Evolutionary conservation across 2,797 vertebrate species (phyloP).

Genomic region (Perodicticus potto): DNA sequence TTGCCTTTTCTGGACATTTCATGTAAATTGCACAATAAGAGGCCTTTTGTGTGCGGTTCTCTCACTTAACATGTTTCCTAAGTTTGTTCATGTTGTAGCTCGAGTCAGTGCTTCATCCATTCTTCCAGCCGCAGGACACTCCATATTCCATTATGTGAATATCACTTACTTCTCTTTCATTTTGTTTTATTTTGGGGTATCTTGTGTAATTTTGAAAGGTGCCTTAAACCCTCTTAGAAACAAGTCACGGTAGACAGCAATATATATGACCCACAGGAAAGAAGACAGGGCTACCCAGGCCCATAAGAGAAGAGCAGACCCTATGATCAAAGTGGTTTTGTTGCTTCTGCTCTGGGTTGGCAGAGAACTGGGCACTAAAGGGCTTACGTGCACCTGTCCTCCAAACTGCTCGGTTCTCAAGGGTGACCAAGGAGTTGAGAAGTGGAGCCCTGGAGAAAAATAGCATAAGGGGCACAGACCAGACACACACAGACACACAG

Average conservation of each 20-base stretch:
- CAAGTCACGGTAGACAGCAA: background rate
- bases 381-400: background rate
- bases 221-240: conserved; percentile 28
- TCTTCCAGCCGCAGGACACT: background rate
- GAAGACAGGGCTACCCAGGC: background rate
- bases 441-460: background rate
- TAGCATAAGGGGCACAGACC: background rate
- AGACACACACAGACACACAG: fast-evolving
- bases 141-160: background rate
- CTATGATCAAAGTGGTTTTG: background rate
- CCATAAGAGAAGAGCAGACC: background rate
- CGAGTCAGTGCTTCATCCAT: background rate
- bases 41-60: background rate
- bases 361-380: background rate
- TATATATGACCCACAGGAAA: background rate
- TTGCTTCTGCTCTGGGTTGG: background rate
- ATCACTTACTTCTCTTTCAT: background rate
- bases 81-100: background rate
- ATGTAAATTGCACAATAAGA: background rate
- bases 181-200: background rate
- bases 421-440: background rate
- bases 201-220: conserved; percentile 16
- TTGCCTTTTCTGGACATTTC: background rate
- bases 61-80: background rate
- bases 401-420: background rate